Conservation (phyloP, 1,140 invertebrate genomes). For the Drosophila neocordata region DNA sequence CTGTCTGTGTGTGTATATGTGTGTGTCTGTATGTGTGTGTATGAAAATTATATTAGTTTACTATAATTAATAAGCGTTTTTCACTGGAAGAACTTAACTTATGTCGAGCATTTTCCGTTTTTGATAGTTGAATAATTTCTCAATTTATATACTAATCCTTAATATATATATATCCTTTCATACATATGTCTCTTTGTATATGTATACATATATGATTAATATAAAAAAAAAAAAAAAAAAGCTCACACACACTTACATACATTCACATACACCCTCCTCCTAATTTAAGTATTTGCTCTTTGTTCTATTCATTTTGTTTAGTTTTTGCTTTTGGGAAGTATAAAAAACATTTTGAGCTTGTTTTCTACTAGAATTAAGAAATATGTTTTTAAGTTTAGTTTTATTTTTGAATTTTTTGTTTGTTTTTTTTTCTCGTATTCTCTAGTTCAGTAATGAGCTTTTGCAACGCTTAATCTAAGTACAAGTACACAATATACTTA, state of each 20-base stretch:
- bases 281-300: no score
- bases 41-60: conserved; percentile 1
- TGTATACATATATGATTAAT: background rate
- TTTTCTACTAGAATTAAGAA: background rate
- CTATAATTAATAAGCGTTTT: conserved; percentile 77
- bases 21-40: conserved; percentile 7
- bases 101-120: conserved; percentile 41
- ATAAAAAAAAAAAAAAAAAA: conserved; percentile 20
- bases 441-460: conserved; percentile 25
- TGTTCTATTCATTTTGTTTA: background rate
- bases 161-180: background rate
- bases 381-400: background rate
- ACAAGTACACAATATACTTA: conserved; percentile 43
- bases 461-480: conserved; percentile 38
- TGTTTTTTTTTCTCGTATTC: conserved; percentile 12
- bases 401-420: background rate
- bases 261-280: conserved; percentile 20
- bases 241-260: background rate
- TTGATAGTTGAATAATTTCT: conserved; percentile 43
- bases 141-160: conserved; percentile 31
- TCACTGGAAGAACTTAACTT: conserved; percentile 78
- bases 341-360: conserved; percentile 68
- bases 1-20: conserved; percentile 15
- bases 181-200: background rate
- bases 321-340: conserved; percentile 64